Conservation (phyloP, 2,888 invertebrate genomes). For the Deilephila elpenor region DNA sequence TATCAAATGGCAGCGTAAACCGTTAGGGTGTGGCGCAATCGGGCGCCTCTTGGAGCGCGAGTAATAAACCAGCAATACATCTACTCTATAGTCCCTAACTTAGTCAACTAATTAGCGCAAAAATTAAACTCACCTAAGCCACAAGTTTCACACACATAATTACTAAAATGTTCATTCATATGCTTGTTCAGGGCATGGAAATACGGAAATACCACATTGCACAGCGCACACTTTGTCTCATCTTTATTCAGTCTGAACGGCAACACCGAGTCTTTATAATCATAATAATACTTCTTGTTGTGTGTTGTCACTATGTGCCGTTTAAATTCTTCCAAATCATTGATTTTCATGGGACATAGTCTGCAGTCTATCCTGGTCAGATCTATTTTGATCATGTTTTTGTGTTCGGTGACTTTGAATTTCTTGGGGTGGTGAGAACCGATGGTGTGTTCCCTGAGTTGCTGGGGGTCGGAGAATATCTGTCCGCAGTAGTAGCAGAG, state of each 20-base stretch:
- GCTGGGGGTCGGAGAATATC: constrained; percentile 56
- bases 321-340: constrained; percentile 65
- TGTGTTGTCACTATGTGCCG: constrained; percentile 61
- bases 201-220: constrained; percentile 62
- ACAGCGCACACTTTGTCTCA: constrained; percentile 67
- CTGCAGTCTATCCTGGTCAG: constrained; percentile 72
- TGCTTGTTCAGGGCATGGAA: constrained; percentile 77
- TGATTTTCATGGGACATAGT: constrained; percentile 59
- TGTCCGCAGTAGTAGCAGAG: constrained; percentile 74
- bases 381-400: constrained; percentile 76
- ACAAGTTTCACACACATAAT: constrained; percentile 75
- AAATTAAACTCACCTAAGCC: constrained; percentile 59
- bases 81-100: too few species aligned
- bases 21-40: too few species aligned
- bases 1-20: too few species aligned
- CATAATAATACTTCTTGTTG: constrained; percentile 67
- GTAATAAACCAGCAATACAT: too few species aligned
- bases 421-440: constrained; percentile 61
- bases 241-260: constrained; percentile 65
- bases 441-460: constrained; percentile 58
- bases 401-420: constrained; percentile 71
- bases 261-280: constrained; percentile 64
- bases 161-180: constrained; percentile 77
- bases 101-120: too few species aligned
- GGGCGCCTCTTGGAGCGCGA: too few species aligned